These are phyloP conservation scores for Apostichopus leukothele DNA, from an alignment of 53 echinoderm and acorn worm species.

Conservation along the genomic window DNA sequence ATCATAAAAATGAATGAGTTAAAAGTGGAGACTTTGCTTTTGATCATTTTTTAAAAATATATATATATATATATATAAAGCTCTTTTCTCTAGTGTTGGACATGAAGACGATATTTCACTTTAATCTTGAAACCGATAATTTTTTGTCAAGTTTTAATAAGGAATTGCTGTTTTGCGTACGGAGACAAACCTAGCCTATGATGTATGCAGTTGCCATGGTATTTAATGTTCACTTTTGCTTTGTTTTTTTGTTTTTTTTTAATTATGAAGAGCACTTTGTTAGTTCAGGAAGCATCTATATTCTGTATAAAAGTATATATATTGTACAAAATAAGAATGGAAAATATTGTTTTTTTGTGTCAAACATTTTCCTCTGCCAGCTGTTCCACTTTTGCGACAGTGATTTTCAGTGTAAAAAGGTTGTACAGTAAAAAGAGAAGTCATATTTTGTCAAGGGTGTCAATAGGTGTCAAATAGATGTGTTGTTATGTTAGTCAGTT, in stretches of 20 bases:
- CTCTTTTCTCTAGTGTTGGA: too few relatives aligned
- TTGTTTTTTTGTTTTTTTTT: not conserved
- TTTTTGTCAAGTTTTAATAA: too few relatives aligned
- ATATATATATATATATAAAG: too few relatives aligned
- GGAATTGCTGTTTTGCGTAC: too few relatives aligned
- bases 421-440: conserved; percentile 23
- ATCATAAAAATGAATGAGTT: too few relatives aligned
- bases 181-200: not conserved
- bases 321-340: not conserved
- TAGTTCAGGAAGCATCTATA: not conserved
- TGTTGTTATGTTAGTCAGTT: not conserved
- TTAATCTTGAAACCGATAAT: too few relatives aligned
- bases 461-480: not conserved
- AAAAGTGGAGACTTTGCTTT: too few relatives aligned
- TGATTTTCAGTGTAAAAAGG: conserved; percentile 33
- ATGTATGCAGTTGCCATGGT: not conserved
- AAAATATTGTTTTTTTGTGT: not conserved
- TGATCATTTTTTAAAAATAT: too few relatives aligned
- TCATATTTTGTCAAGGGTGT: conserved; percentile 29
- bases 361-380: not conserved
- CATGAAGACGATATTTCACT: too few relatives aligned
- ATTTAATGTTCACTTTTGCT: too few relatives aligned
- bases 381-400: not conserved
- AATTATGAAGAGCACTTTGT: not conserved
- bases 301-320: not conserved